Percentiles rank a stretch among this genome's conserved stretches.
phyloP scores from a whole-genome alignment of 92 coral and sea anemone species.

The Micromussa lordhowensis region DNA sequence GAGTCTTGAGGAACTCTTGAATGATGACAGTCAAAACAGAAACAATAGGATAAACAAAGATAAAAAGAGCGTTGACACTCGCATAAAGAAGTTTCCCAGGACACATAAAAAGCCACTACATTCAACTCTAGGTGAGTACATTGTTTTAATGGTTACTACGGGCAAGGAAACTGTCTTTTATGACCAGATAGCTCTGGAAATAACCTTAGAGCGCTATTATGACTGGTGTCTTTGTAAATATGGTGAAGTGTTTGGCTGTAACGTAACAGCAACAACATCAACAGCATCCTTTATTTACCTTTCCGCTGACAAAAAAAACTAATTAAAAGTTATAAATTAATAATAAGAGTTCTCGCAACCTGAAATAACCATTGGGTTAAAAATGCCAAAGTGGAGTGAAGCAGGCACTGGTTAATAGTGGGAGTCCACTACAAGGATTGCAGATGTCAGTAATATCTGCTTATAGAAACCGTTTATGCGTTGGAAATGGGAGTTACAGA shows the following conservation, averaged over 20 bases:
- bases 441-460: not conserved
- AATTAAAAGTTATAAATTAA: too few species aligned
- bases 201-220: too few species aligned
- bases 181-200: too few species aligned
- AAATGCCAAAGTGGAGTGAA: too few species aligned
- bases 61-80: slow-evolving; percentile 21
- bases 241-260: not conserved
- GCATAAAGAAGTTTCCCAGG: not conserved
- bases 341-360: too few species aligned
- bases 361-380: too few species aligned
- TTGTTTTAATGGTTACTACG: too few species aligned
- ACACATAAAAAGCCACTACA: slow-evolving; percentile 3
- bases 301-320: too few species aligned
- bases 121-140: slow-evolving; percentile 18
- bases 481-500: not conserved
- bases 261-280: too few species aligned
- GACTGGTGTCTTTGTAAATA: not conserved
- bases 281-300: too few species aligned
- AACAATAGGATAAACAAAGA: slow-evolving; percentile 40
- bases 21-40: slow-evolving; percentile 49
- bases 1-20: slow-evolving; percentile 64
- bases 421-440: too few species aligned
- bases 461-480: not conserved
- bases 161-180: too few species aligned
- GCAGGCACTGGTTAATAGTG: not conserved